Percentiles rank a stretch among this genome's conserved stretches.
Conservation (phyloP, 2,113 vertebrate species). For the Dromaius novaehollandiae region DNA sequence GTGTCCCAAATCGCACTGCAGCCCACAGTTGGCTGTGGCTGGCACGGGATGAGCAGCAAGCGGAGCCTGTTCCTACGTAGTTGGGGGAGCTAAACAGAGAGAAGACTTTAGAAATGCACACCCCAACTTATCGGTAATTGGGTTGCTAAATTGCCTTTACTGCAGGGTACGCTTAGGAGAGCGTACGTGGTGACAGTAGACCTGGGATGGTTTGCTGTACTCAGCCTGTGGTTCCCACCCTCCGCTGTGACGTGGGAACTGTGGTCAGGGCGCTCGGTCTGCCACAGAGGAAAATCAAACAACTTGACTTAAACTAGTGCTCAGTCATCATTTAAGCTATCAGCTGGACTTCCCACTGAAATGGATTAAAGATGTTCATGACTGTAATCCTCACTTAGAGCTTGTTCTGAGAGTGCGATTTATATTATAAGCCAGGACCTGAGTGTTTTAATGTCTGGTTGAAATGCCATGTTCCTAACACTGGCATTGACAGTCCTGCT, state of each 20-base stretch:
- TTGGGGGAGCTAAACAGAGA: neutral
- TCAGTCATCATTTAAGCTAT: neutral
- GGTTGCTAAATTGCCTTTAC: neutral
- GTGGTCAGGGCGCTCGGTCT: neutral
- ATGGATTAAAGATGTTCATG: neutral
- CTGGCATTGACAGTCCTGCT: neutral
- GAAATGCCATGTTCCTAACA: neutral
- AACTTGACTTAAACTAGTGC: neutral
- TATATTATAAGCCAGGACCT: neutral
- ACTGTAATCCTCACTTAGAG: neutral
- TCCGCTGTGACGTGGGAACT: neutral
- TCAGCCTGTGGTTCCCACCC: neutral
- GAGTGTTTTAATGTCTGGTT: neutral
- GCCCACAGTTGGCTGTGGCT: neutral
- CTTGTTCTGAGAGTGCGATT: neutral
- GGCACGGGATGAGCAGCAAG: neutral
- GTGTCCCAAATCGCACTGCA: fast-evolving
- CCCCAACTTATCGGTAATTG: neutral
- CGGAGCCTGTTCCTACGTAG: neutral
- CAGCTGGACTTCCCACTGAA: neutral
- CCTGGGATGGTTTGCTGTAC: neutral
- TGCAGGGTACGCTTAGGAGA: neutral
- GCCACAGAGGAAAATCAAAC: neutral
- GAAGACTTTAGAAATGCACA: neutral
- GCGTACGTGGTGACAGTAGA: neutral